phyloP scores from a whole-genome alignment of 2,797 vertebrate species.

The Etheostoma nigrum region DNA sequence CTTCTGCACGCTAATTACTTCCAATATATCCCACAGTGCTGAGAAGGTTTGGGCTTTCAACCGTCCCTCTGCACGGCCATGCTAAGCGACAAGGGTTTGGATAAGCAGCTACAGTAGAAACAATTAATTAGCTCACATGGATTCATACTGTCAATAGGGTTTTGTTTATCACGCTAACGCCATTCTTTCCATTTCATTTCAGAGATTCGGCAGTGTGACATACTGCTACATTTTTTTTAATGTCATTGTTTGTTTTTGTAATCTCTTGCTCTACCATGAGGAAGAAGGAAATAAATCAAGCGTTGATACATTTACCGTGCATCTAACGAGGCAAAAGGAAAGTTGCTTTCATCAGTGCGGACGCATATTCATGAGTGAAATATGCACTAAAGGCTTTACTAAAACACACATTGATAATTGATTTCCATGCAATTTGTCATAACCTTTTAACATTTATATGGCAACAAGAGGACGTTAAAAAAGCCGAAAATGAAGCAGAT shows the following conservation, averaged over 20 bases:
- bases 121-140: constrained; percentile 56
- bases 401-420: background rate
- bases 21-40: constrained; percentile 53
- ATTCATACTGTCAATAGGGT: constrained; percentile 27
- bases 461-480: background rate
- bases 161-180: constrained; percentile 53
- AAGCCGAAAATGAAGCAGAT: background rate
- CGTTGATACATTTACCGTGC: constrained; percentile 4
- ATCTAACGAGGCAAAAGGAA: constrained; percentile 11
- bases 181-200: constrained; percentile 41
- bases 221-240: constrained; percentile 12
- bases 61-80: constrained; percentile 13
- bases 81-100: constrained; percentile 45
- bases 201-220: constrained; percentile 7
- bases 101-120: constrained; percentile 45
- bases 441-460: constrained; percentile 7
- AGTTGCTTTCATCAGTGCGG: constrained; percentile 5
- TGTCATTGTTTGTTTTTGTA: constrained; percentile 5
- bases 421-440: background rate
- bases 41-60: constrained; percentile 23
- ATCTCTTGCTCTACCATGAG: background rate
- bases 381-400: background rate
- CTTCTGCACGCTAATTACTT: constrained; percentile 63
- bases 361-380: constrained; percentile 6
- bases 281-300: constrained; percentile 7